Conservation (phyloP, 92 coral and sea anemone species). For the Palythoa caribaeorum region DNA sequence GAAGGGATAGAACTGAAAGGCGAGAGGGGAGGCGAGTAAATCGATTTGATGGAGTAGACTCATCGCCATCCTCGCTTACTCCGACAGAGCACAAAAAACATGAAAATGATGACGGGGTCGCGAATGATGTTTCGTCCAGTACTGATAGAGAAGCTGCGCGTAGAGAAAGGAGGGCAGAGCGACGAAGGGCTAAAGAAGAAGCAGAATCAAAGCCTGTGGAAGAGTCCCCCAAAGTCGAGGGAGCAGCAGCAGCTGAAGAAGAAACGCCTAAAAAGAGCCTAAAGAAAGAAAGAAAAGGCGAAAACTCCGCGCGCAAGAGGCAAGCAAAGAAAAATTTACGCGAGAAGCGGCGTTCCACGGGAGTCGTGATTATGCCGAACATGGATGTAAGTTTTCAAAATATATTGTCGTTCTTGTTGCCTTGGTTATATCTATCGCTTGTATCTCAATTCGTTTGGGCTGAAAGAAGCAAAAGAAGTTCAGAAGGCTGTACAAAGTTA, state of each 20-base stretch:
- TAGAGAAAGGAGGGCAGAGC: constrained; percentile 72
- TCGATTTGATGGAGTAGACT: constrained; percentile 69
- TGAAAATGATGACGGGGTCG: constrained; percentile 73
- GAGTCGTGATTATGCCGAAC: constrained; percentile 98
- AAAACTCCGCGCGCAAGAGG: constrained; percentile 85
- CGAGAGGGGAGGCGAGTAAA: constrained; percentile 71
- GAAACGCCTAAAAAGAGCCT: constrained; percentile 84
- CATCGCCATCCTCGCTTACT: constrained; percentile 56
- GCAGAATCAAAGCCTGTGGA: constrained; percentile 78
- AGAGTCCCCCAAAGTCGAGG: constrained; percentile 78
- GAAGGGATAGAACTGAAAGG: constrained; percentile 80
- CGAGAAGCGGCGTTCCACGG: constrained; percentile 99
- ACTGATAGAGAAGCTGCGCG: constrained; percentile 80
- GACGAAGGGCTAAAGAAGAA: constrained; percentile 83
- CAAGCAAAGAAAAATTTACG: constrained; percentile 91
- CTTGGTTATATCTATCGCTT: constrained; percentile 15
- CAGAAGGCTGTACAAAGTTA: constrained; percentile 1
- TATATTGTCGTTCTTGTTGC: constrained; percentile 19
- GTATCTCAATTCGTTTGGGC: background rate
- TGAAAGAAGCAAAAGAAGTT: constrained; percentile 25
- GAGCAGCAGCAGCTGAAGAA: constrained; percentile 79
- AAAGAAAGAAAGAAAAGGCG: constrained; percentile 92
- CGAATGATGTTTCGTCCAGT: constrained; percentile 78
- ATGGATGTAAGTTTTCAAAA: constrained; percentile 72
- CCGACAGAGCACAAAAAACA: constrained; percentile 71